phyloP scores from a whole-genome alignment of 2,113 vertebrate species.

The Antechinus flavipes region DNA sequence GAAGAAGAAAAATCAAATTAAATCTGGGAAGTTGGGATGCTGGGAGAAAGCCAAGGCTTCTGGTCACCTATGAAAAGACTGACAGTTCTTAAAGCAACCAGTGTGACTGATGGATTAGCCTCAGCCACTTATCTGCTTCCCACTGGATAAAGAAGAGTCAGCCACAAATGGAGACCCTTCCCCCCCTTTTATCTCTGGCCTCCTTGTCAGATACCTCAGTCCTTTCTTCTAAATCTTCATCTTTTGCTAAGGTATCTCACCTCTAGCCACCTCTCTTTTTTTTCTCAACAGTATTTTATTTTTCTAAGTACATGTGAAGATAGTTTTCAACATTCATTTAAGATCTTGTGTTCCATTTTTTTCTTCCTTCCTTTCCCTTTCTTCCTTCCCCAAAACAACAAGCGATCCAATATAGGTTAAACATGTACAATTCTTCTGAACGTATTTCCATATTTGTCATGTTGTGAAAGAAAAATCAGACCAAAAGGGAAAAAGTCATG shows the following conservation, averaged over 20 bases:
- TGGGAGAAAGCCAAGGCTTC: rapidly evolving
- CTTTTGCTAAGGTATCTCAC: not conserved
- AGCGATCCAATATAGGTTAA: too few species aligned
- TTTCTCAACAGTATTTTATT: too few species aligned
- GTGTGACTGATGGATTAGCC: not conserved
- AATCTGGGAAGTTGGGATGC: rapidly evolving
- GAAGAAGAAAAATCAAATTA: not conserved
- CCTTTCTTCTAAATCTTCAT: not conserved
- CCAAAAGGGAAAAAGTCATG: too few species aligned
- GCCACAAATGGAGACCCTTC: not conserved
- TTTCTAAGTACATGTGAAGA: too few species aligned
- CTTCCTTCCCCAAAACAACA: too few species aligned
- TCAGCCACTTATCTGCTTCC: not conserved
- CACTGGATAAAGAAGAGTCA: not conserved
- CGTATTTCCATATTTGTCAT: too few species aligned
- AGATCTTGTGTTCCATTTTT: too few species aligned
- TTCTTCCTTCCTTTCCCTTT: too few species aligned
- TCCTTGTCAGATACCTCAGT: not conserved
- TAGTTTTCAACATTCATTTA: too few species aligned
- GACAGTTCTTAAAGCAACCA: not conserved
- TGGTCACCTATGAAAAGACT: not conserved
- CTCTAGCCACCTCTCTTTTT: not conserved
- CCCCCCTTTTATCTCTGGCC: not conserved
- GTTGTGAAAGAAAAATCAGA: too few species aligned
- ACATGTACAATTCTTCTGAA: too few species aligned